Conservation (phyloP, 2,797 vertebrate species). For the Taenioides sp. region DNA sequence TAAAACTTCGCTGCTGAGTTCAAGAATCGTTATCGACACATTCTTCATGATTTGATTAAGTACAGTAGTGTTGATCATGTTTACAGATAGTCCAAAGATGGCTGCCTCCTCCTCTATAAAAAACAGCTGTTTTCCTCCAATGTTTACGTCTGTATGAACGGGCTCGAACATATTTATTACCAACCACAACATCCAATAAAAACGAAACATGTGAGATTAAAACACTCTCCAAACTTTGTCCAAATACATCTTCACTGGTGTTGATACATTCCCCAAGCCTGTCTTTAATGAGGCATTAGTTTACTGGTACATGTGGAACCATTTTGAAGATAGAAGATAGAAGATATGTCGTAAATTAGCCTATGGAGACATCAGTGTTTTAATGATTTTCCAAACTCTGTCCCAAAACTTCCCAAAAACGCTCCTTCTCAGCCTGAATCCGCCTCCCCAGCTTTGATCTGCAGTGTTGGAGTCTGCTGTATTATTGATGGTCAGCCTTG, state of each 20-base stretch:
- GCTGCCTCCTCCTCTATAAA: background rate
- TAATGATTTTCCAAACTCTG: background rate
- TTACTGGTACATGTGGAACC: slow-evolving; percentile 2
- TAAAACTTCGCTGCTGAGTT: background rate
- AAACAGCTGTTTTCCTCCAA: background rate
- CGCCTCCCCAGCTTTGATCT: slow-evolving; percentile 17
- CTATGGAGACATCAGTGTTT: background rate
- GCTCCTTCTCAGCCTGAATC: background rate
- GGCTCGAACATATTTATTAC: background rate
- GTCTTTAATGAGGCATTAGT: background rate
- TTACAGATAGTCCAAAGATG: no score
- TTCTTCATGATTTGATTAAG: background rate
- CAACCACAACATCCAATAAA: slow-evolving; percentile 1
- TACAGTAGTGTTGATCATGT: background rate
- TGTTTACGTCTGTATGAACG: background rate
- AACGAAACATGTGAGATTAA: background rate
- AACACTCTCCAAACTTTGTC: background rate
- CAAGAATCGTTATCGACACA: background rate
- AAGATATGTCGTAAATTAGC: background rate
- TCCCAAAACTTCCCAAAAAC: background rate
- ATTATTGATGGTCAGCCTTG: slow-evolving; percentile 44
- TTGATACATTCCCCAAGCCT: background rate
- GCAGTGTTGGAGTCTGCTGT: slow-evolving; percentile 18
- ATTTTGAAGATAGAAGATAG: background rate
- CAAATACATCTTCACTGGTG: background rate